phyloP scores from a whole-genome alignment of 2,888 invertebrate genomes.

The Athalia rosae region DNA sequence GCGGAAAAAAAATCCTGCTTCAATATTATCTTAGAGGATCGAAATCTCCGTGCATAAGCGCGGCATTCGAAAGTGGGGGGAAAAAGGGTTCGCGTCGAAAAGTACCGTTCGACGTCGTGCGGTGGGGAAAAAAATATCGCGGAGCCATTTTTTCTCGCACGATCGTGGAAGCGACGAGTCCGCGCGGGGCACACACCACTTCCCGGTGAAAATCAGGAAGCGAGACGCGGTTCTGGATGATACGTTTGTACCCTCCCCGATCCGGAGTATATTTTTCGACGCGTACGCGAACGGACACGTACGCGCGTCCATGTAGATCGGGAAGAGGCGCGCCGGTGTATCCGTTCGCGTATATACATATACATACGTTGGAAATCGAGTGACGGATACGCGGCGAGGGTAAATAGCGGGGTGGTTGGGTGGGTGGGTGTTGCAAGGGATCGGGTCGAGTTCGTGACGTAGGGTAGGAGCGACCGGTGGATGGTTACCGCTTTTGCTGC shows the following conservation, averaged over 20 bases:
- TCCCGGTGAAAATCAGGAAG: no score
- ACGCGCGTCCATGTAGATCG: no score
- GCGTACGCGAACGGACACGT: neutral
- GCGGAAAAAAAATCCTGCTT: slow-evolving; percentile 18
- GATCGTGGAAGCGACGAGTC: no score
- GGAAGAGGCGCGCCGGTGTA: no score
- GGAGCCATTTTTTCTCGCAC: no score
- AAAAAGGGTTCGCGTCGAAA: neutral
- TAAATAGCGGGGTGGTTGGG: slow-evolving; percentile 34
- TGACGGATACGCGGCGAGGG: slow-evolving; percentile 19
- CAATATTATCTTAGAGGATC: neutral
- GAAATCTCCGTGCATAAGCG: neutral
- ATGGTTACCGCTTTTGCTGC: neutral
- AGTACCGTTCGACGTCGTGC: neutral
- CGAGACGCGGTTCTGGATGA: no score
- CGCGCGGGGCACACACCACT: no score
- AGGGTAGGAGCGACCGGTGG: neutral
- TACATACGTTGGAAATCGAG: neutral
- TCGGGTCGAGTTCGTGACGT: slow-evolving; percentile 19
- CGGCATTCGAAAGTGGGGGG: neutral
- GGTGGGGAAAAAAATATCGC: no score
- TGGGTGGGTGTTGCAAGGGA: slow-evolving; percentile 10
- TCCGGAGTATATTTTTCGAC: neutral
- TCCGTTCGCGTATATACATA: neutral
- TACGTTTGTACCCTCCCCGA: no score